Evolutionary conservation across 2,797 vertebrate species (phyloP), one percentile per base, ranked within the genome.

Genomic region (Cuculus canorus): DNA sequence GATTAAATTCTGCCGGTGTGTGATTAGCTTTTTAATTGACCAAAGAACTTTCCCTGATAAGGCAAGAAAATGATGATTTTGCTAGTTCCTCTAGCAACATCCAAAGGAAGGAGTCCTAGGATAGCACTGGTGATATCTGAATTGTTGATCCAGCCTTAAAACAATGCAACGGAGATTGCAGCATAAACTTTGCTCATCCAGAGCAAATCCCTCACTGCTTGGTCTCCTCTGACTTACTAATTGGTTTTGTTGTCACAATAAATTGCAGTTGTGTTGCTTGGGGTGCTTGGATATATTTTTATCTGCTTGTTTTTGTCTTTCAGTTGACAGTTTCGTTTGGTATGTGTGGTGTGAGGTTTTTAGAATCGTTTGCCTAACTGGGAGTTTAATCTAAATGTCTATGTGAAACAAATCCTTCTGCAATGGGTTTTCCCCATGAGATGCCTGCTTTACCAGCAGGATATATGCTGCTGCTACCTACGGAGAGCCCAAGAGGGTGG

Each of bases 191-290:
- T 50, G 56, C 63, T 84, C 54, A 88, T 91, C 61, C 69, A 75
- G 50, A 89, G 72, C 52, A 80, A 88, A 92, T 90, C 92, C 75
- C 66, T 85, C 30, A 25, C 41, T 92, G 52, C 57, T 81, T 60
- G 35, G 23, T 86, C 87, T 95, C 82, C 37, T 65, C 63, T 90
- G 95, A 86, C 81, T 93, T 94, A 84, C 80, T 95, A 95, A 93
- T 92, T 93, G 92, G 80, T 65, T 95, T 95, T 95, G 85, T 92
- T 95, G 88, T 88, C 82, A 83, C 75, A 81, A 75, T 79, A 78
- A 94, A 88, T 63, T 48, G 79, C 63, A 75, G 56, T 88, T 85
- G 64, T 87, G 87, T 86, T 94, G 69, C 61, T 95, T 85, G 63
- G 54, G 94, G 77, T 92, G 33, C 95, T 96, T 96, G 88, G 78